These are phyloP conservation scores for Eudemis profundana DNA, from an alignment of 2,888 invertebrate genomes.

Conservation along the genomic window DNA sequence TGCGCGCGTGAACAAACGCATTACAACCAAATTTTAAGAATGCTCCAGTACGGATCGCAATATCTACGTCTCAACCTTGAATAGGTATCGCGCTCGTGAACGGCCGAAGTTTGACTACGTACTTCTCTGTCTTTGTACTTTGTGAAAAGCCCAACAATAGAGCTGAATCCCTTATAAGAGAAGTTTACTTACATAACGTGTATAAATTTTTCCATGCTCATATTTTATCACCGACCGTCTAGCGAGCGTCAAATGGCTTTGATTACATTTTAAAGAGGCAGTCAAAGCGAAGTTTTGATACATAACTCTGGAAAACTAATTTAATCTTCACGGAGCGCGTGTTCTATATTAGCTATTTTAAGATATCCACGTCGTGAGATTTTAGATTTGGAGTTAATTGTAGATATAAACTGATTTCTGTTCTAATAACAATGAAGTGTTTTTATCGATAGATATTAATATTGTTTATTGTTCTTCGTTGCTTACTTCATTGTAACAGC, in stretches of 20 bases:
- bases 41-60: too few relatives aligned
- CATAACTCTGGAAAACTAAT: conserved; percentile 29
- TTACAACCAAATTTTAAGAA: too few relatives aligned
- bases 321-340: conserved; percentile 24
- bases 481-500: too few relatives aligned
- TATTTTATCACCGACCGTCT: conserved; percentile 15
- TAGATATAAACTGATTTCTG: not conserved
- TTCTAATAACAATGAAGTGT: not conserved
- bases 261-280: conserved; percentile 28
- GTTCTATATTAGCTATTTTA: conserved; percentile 22
- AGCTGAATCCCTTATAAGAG: too few relatives aligned
- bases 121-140: too few relatives aligned
- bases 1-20: too few relatives aligned
- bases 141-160: too few relatives aligned
- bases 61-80: too few relatives aligned
- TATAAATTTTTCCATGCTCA: not conserved
- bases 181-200: not conserved
- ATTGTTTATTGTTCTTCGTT: too few relatives aligned
- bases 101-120: too few relatives aligned
- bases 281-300: conserved; percentile 31
- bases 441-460: too few relatives aligned
- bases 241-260: conserved; percentile 17
- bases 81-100: too few relatives aligned
- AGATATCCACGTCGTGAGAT: conserved; percentile 6
- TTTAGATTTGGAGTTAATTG: not conserved